These are phyloP conservation scores for Euplexia lucipara DNA, from an alignment of 2,888 invertebrate genomes.

Conservation along the genomic window DNA sequence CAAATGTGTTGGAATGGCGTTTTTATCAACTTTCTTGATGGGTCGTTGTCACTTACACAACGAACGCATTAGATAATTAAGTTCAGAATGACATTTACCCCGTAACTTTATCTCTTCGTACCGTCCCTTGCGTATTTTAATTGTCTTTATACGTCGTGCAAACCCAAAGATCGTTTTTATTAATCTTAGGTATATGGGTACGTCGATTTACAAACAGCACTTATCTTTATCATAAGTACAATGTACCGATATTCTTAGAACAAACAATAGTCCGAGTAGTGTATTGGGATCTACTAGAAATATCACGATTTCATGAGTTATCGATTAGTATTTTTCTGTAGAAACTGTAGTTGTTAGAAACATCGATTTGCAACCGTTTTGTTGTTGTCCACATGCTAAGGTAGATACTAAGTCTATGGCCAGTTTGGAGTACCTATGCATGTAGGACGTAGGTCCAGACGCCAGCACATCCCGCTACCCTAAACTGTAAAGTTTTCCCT, in stretches of 20 bases:
- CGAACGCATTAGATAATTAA: slow-evolving; percentile 32
- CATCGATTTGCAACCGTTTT: no score
- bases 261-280: not conserved
- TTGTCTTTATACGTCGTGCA: slow-evolving; percentile 4
- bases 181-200: slow-evolving; percentile 11
- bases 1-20: not conserved
- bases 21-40: not conserved
- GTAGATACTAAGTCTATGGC: no score
- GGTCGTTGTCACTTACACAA: slow-evolving; percentile 2
- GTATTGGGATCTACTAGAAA: slow-evolving; percentile 5
- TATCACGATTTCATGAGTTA: slow-evolving; percentile 22
- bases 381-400: no score
- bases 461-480: no score
- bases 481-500: no score
- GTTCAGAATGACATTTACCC: slow-evolving; percentile 7
- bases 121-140: no score
- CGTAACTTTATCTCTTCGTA: slow-evolving; percentile 40
- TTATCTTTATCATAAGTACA: no score
- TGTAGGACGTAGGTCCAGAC: no score
- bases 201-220: not conserved
- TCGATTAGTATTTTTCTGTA: slow-evolving; percentile 9
- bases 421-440: no score
- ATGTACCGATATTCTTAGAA: no score
- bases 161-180: not conserved
- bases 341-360: no score